A percentile compares a stretch with the other conserved stretches of the same genome.
Evolutionary conservation across 2,797 vertebrate species (phyloP).

Genomic region (Tolypeutes matacus): DNA sequence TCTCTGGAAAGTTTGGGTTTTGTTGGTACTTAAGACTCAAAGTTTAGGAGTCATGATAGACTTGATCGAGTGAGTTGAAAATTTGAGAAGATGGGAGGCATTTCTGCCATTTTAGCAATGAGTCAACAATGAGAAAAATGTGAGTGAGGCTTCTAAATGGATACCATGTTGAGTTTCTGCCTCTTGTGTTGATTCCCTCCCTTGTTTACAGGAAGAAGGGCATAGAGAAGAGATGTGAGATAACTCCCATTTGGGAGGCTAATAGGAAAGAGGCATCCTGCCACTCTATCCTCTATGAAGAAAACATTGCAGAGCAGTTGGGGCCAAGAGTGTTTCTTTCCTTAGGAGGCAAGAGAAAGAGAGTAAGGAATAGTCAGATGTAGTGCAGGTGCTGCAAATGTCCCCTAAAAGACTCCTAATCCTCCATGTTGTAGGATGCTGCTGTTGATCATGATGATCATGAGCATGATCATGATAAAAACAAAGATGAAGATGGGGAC

Average conservation of each 20-base stretch:
- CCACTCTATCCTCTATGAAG: background rate
- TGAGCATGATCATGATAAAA: too few relatives aligned
- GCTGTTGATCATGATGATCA: background rate
- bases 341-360: background rate
- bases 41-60: background rate
- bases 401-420: background rate
- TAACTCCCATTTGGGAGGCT: background rate
- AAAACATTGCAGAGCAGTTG: background rate
- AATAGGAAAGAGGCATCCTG: background rate
- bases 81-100: background rate
- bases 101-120: background rate
- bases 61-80: background rate
- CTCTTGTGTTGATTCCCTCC: background rate
- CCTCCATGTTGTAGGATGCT: background rate
- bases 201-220: background rate
- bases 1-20: constrained; percentile 33
- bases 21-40: background rate
- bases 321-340: background rate
- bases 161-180: rapidly evolving
- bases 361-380: background rate
- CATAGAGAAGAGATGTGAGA: background rate
- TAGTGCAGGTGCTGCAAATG: background rate
- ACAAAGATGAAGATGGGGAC: background rate
- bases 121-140: background rate
- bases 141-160: background rate